Conservation (phyloP, 2,888 invertebrate species). For the Drepanosiphum platanoidis region DNA sequence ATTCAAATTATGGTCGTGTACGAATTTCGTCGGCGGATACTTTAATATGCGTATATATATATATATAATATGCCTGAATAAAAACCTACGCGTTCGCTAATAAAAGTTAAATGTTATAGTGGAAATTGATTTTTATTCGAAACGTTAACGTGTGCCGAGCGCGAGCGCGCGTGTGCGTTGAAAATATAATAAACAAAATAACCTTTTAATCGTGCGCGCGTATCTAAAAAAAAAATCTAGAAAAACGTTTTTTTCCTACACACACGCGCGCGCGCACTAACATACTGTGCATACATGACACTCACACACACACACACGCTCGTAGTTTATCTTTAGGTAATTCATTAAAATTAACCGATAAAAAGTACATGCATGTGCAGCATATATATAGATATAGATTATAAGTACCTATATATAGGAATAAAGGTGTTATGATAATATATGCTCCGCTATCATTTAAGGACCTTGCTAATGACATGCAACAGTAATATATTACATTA, state of each 20-base stretch:
- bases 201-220: too few relatives aligned
- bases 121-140: constrained; percentile 35
- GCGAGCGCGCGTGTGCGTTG: neutral
- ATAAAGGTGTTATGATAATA: constrained; percentile 23
- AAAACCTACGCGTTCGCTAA: neutral
- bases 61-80: neutral
- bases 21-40: neutral
- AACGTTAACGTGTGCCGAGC: neutral
- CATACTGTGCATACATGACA: too few relatives aligned
- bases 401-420: neutral
- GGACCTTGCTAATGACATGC: constrained; percentile 11
- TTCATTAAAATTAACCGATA: constrained; percentile 36
- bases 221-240: neutral
- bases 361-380: neutral
- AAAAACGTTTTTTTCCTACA: neutral
- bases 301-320: neutral
- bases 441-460: neutral
- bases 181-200: constrained; percentile 1
- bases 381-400: neutral
- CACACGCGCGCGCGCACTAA: too few relatives aligned
- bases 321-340: neutral
- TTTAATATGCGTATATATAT: neutral
- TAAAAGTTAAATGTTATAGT: neutral
- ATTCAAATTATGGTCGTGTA: constrained; percentile 1
- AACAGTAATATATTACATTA: neutral